Percentiles rank a stretch among this genome's conserved stretches.
Evolutionary conservation across 2,113 vertebrate genomes (phyloP).

Genomic region (Nycticryphes semicollaris): DNA sequence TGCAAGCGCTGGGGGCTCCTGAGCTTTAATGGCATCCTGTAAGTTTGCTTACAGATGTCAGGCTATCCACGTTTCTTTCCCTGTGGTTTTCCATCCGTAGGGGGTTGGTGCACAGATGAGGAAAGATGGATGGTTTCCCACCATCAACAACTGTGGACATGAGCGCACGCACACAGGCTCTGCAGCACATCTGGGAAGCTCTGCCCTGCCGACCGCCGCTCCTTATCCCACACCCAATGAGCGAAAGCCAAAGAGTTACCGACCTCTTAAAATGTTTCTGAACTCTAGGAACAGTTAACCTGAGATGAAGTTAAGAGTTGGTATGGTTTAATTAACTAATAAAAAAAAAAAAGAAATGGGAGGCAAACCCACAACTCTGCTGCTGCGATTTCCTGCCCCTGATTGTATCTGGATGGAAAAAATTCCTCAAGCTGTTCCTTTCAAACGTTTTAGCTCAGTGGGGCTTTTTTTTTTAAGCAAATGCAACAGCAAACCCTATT

Average conservation of each 20-base stretch:
- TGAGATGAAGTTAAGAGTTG: slow-evolving; percentile 41
- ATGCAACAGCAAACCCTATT: slow-evolving; percentile 30
- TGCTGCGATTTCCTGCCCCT: slow-evolving; percentile 41
- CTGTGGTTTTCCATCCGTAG: not conserved
- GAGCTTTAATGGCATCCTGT: not conserved
- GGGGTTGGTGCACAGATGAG: slow-evolving; percentile 4
- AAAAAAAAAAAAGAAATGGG: not conserved
- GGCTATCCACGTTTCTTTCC: not conserved
- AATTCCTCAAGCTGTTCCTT: slow-evolving; percentile 24
- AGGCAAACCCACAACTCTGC: slow-evolving; percentile 21
- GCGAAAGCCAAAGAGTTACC: not conserved
- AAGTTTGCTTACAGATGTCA: not conserved
- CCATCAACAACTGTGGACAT: not conserved
- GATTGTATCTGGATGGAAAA: slow-evolving; percentile 53
- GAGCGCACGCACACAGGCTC: not conserved
- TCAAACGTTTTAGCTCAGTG: slow-evolving; percentile 25
- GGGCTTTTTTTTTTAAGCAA: not conserved
- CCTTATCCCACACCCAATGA: not conserved
- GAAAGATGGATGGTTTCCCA: slow-evolving; percentile 8
- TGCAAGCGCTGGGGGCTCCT: not conserved
- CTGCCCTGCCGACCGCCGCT: not conserved
- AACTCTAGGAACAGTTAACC: slow-evolving; percentile 33
- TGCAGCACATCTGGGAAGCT: slow-evolving; percentile 12
- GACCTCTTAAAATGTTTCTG: slow-evolving; percentile 19
- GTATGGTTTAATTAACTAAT: slow-evolving; percentile 54